Conservation (phyloP, 2,888 invertebrate species). For the Gortyna flavago region DNA sequence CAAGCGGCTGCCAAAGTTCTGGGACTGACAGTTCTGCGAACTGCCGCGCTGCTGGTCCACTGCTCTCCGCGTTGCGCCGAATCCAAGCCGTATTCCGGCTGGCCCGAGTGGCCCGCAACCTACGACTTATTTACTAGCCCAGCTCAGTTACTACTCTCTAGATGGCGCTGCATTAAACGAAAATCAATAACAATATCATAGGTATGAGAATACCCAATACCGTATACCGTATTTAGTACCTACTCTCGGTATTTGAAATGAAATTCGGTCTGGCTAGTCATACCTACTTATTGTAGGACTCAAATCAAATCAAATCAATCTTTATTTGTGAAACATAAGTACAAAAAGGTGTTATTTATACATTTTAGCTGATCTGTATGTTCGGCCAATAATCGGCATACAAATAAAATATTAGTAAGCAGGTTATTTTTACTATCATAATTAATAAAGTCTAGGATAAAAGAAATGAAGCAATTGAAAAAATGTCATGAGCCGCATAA, state of each 20-base stretch:
- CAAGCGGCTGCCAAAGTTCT: conserved; percentile 26
- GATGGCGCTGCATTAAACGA: background rate
- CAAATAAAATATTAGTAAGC: too few relatives aligned
- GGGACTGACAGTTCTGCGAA: conserved; percentile 53
- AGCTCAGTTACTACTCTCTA: background rate
- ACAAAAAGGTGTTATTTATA: too few relatives aligned
- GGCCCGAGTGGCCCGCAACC: background rate
- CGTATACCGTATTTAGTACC: background rate
- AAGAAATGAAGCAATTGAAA: too few relatives aligned
- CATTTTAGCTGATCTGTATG: too few relatives aligned
- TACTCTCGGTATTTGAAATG: background rate
- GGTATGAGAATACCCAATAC: background rate
- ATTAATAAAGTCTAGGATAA: too few relatives aligned
- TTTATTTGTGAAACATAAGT: too few relatives aligned
- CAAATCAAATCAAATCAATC: too few relatives aligned
- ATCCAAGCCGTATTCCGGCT: conserved; percentile 48
- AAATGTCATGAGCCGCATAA: too few relatives aligned
- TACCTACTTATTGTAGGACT: background rate
- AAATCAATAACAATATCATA: background rate
- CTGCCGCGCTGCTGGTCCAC: background rate
- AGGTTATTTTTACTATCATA: too few relatives aligned
- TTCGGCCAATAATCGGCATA: too few relatives aligned
- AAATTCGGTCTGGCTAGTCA: background rate
- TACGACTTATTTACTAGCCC: background rate
- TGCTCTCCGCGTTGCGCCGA: conserved; percentile 28